These are phyloP conservation scores for Schizothorax lantsangensis DNA, from an alignment of 2,797 vertebrate species.

Conservation along the genomic window DNA sequence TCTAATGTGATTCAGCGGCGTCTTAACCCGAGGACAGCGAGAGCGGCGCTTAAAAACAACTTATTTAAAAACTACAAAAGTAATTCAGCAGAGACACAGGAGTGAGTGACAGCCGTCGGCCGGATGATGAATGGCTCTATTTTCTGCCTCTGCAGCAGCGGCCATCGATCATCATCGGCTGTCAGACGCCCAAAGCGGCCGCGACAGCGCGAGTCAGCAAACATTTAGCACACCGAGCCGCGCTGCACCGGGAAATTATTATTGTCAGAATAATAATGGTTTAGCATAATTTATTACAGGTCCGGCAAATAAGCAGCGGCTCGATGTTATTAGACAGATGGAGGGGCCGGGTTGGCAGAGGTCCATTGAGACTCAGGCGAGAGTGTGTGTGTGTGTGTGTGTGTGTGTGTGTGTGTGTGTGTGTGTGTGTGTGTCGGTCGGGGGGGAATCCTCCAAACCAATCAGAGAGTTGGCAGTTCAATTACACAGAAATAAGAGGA, in stretches of 20 bases:
- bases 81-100: constrained; percentile 94
- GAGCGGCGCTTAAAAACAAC: constrained; percentile 95
- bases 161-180: constrained; percentile 99
- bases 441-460: constrained; percentile 96
- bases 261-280: constrained; percentile 99
- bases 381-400: constrained; percentile 67
- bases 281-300: constrained; percentile 99
- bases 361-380: constrained; percentile 95
- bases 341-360: constrained; percentile 99
- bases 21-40: constrained; percentile 80
- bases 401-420: not conserved
- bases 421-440: constrained; percentile 65
- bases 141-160: constrained; percentile 96
- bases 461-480: constrained; percentile 99
- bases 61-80: constrained; percentile 98
- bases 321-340: constrained; percentile 99
- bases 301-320: constrained; percentile 99
- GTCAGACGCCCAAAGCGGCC: constrained; percentile 98
- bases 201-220: constrained; percentile 99
- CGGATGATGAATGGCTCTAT: constrained; percentile 99
- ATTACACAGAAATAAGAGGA: constrained; percentile 99
- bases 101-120: constrained; percentile 99
- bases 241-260: constrained; percentile 99
- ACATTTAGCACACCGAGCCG: constrained; percentile 99
- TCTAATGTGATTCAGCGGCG: constrained; percentile 82